A percentile compares a stretch with the other conserved stretches of the same genome.
phyloP scores from a whole-genome alignment of 2,113 vertebrate genomes.

The Notechis scutatus region DNA sequence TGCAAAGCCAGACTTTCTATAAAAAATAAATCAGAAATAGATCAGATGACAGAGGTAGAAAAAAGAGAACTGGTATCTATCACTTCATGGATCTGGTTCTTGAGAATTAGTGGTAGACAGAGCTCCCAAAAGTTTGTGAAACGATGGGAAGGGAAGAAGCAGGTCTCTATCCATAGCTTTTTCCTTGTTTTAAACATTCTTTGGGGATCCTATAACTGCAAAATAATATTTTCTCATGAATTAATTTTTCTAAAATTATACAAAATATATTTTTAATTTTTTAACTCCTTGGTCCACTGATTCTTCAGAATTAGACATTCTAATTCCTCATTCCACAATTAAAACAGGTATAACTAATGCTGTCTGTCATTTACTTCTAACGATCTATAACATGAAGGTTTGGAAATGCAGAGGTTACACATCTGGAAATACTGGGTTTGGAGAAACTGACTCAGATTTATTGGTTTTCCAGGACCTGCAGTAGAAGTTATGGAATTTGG shows the following conservation, averaged over 20 bases:
- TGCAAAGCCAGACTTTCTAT: not conserved
- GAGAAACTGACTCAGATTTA: not conserved
- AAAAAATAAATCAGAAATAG: not conserved
- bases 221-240: not conserved
- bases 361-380: not conserved
- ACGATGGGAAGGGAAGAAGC: not conserved
- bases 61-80: not conserved
- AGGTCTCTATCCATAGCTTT: not conserved
- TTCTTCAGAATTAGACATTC: not conserved
- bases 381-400: not conserved
- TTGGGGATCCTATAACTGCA: not conserved
- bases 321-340: not conserved
- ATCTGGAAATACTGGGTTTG: not conserved
- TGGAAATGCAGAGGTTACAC: not conserved
- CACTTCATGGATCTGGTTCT: not conserved
- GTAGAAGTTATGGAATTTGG: not conserved
- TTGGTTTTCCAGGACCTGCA: conserved; percentile 12
- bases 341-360: not conserved
- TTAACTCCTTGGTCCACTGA: not conserved
- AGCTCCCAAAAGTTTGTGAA: not conserved
- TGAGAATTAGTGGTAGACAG: not conserved
- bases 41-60: not conserved
- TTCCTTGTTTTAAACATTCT: not conserved
- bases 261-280: not conserved
- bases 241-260: not conserved